A percentile compares a stretch with the other conserved stretches of the same genome.
Conservation (phyloP, 1,140 invertebrate species). For the roundworm (Caenorhabditis elegans) region DNA sequence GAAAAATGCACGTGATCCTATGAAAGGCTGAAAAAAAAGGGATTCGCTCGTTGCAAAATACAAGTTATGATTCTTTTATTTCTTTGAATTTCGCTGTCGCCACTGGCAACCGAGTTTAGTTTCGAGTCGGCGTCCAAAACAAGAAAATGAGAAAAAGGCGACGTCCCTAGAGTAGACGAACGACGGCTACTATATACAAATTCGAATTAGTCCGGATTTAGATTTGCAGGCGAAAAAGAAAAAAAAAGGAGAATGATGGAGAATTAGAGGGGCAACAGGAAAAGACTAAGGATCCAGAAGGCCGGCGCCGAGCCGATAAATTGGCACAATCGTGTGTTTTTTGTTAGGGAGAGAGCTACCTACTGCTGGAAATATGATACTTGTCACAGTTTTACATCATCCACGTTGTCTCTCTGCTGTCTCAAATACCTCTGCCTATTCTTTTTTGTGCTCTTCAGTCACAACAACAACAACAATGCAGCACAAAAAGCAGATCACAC, state of each 20-base stretch:
- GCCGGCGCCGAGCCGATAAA: neutral
- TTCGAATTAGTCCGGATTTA: neutral
- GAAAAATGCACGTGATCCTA: too few relatives aligned
- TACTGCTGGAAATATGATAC: slow-evolving; percentile 12
- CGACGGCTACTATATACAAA: neutral
- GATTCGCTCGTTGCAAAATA: too few relatives aligned
- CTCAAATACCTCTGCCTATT: neutral
- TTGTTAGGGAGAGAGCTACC: neutral
- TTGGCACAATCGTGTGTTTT: slow-evolving; percentile 8
- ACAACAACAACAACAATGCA: slow-evolving; percentile 9
- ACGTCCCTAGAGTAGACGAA: too few relatives aligned
- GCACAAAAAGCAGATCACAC: slow-evolving; percentile 27
- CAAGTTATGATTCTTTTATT: too few relatives aligned
- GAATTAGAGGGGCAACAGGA: neutral
- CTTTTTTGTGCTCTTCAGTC: neutral
- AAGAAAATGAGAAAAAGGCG: neutral
- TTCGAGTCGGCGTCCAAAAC: too few relatives aligned
- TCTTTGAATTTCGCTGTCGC: neutral
- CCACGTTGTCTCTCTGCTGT: neutral
- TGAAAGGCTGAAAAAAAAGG: too few relatives aligned
- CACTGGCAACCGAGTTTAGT: neutral
- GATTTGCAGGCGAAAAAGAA: neutral
- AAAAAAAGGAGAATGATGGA: neutral
- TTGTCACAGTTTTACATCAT: slow-evolving; percentile 32
- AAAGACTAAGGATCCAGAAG: neutral